Percentiles rank a stretch among this genome's conserved stretches.
Evolutionary conservation across 2,888 invertebrate genomes (phyloP).

Genomic region (Calameuta filiformis): DNA sequence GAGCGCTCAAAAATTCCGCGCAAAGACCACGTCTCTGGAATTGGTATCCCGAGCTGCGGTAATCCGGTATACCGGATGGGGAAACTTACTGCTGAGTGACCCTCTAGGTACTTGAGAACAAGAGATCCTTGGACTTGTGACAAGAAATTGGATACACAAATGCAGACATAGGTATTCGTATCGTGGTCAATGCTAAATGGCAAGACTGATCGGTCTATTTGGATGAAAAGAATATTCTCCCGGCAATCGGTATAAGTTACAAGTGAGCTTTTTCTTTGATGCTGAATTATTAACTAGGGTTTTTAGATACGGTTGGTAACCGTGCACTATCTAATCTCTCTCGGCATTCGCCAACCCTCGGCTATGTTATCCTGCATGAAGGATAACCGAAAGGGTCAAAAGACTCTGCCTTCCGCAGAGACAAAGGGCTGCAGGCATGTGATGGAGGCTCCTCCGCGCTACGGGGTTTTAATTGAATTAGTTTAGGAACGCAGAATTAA

Average conservation of each 20-base stretch:
- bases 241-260: neutral
- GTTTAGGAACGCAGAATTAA: conserved; percentile 39
- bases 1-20: neutral
- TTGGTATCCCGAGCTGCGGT: neutral
- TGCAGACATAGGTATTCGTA: neutral
- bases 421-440: neutral
- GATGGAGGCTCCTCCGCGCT: neutral
- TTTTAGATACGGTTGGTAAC: neutral
- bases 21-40: neutral
- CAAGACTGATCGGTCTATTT: neutral
- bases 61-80: neutral
- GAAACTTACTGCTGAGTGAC: neutral
- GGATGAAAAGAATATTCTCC: neutral
- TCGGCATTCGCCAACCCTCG: neutral
- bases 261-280: neutral
- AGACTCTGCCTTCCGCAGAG: neutral
- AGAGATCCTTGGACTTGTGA: neutral
- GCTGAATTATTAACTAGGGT: neutral
- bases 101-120: neutral
- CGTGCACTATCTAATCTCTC: neutral
- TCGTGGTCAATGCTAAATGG: neutral
- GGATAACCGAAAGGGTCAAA: neutral
- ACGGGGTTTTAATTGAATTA: conserved; percentile 45
- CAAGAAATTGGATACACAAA: neutral
- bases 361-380: neutral